These are phyloP conservation scores for Chrysocyon brachyurus DNA, from an alignment of 2,797 vertebrate genomes.

Conservation along the genomic window DNA sequence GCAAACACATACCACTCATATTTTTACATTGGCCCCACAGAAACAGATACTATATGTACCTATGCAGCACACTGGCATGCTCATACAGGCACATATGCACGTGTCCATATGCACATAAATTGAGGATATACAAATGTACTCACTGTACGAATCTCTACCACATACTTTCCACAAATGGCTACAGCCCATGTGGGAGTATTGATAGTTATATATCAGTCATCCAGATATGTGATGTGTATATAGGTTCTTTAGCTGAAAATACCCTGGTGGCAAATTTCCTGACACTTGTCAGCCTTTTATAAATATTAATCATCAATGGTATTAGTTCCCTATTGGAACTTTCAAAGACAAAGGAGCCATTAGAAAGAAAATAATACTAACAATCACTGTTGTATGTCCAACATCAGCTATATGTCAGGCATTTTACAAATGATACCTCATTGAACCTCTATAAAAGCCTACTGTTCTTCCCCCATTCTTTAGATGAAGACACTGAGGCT, in stretches of 20 bases:
- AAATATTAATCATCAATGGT: neutral
- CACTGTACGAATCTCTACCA: neutral
- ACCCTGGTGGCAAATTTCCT: neutral
- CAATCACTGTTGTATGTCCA: neutral
- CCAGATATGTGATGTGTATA: neutral
- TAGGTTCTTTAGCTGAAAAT: neutral
- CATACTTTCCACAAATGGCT: neutral
- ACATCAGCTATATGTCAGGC: neutral
- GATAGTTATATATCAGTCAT: neutral
- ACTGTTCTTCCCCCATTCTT: neutral
- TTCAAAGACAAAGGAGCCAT: neutral
- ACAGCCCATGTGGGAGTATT: neutral
- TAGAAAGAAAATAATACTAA: neutral
- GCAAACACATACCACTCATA: neutral
- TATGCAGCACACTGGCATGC: neutral
- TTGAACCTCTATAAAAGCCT: neutral
- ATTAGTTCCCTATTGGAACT: neutral
- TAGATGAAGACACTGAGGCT: neutral
- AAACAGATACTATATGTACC: neutral
- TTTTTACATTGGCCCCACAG: neutral
- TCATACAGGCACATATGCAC: neutral
- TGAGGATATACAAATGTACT: neutral
- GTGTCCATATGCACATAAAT: neutral
- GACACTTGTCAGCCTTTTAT: neutral
- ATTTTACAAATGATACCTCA: neutral